A percentile compares a stretch with the other conserved stretches of the same genome.
These are phyloP conservation scores for Ptilodon capucinus DNA, from an alignment of 2,888 invertebrate species.

Conservation along the genomic window DNA sequence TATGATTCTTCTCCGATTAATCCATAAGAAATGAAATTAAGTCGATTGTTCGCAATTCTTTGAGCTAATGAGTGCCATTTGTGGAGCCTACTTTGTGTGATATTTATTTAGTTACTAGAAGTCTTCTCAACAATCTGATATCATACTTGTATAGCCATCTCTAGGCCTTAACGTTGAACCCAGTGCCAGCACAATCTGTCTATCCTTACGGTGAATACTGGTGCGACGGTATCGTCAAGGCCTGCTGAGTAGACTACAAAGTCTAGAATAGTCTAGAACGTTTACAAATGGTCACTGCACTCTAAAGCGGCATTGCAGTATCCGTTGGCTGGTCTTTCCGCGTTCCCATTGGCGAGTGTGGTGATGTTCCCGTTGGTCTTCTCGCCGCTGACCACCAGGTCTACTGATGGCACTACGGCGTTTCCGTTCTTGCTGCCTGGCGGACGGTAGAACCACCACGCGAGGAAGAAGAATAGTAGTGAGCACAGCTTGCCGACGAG, in stretches of 20 bases:
- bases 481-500: slow-evolving; percentile 88
- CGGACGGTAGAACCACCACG: slow-evolving; percentile 89
- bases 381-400: slow-evolving; percentile 55
- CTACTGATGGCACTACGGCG: slow-evolving; percentile 64
- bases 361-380: slow-evolving; percentile 54
- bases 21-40: no score
- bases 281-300: slow-evolving; percentile 50
- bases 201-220: no score
- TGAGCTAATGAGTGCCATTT: no score
- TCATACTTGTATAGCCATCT: not conserved
- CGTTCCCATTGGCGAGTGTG: slow-evolving; percentile 34
- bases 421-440: slow-evolving; percentile 73
- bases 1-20: no score
- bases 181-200: no score
- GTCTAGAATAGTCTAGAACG: not conserved
- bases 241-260: no score
- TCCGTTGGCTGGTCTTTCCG: slow-evolving; percentile 50
- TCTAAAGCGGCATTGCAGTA: slow-evolving; percentile 74
- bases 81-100: no score
- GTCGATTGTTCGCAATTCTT: no score
- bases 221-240: no score
- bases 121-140: not conserved
- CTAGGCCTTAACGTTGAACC: no score
- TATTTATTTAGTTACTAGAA: no score
- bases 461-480: slow-evolving; percentile 87